Evolutionary conservation across 2,113 vertebrate genomes (phyloP), one percentile per base, ranked within the genome.

Genomic region (Gobiocypris rarus): DNA sequence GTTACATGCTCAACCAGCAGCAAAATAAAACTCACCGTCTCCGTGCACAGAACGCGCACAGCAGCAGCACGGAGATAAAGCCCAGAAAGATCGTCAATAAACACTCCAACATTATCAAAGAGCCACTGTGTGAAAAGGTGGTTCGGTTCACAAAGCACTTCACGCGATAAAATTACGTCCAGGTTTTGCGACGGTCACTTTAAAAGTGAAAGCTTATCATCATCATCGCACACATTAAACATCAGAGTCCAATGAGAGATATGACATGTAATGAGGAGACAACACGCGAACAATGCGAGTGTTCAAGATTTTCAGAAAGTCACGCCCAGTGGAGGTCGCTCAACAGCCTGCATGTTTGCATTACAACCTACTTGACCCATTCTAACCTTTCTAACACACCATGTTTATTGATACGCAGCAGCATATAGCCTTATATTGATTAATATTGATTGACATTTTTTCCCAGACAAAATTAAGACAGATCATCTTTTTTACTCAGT

Each of bases 21-120:
- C 38, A 24, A 61, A 45, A 45, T 15, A 34, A 34, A 26, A 82
- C 88, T 89, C 63, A 86, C 88, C 86, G 31, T 41, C 75, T 87
- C 19, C 88, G 85, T 48, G 78, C 34, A 26, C 81, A 82, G 19
- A 83, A 50, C 26, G 24, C 7, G 69, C 45, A 19, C 0, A 87
- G 3, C 58, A 87, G 26, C 34, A 86, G 38, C 24, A 86, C 14
- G 0, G 77, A 81, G 9, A 78, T 22, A 6, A 63, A 38, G 9
- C 65, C 58, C 19, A 89, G 38, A 43, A 74, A n/a, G 2, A 87
- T 6, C 22, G 77, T 83, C 41, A 85, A 70, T 41, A 84, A 59
- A 79, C 28, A 61, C 34, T 56, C 82, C 45, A 87, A 45, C 87
- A 88, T 88, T 24, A 67, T 77, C 14, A 75, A 75, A 15, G 15